A percentile compares a stretch with the other conserved stretches of the same genome.
phyloP scores from a whole-genome alignment of 2,888 invertebrate genomes.

The Limnephilus marmoratus region DNA sequence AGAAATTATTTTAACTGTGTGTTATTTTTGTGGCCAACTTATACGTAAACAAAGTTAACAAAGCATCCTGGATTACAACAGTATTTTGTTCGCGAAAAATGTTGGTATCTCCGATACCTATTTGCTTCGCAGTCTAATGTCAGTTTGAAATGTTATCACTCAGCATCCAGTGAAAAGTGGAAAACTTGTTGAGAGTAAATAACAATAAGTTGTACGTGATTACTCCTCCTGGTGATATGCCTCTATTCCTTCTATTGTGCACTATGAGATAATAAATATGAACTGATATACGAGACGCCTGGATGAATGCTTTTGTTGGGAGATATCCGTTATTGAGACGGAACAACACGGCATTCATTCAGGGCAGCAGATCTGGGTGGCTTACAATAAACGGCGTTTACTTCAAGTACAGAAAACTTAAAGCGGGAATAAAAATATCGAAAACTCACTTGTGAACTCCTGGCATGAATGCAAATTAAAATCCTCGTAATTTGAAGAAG shows the following conservation, averaged over 20 bases:
- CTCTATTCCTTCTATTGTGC: background rate
- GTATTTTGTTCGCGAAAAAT: slow-evolving; percentile 14
- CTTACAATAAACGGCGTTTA: background rate
- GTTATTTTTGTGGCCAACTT: background rate
- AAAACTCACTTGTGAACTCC: background rate
- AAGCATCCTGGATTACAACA: background rate
- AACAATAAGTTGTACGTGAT: background rate
- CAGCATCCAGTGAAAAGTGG: background rate
- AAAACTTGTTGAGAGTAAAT: background rate
- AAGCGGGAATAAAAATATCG: background rate
- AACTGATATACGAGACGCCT: slow-evolving; percentile 24
- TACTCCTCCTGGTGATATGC: background rate
- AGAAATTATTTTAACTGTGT: background rate
- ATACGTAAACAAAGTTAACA: background rate
- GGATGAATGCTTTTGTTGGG: slow-evolving; percentile 45
- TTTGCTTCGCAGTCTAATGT: slow-evolving; percentile 4
- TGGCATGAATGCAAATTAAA: background rate
- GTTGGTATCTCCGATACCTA: slow-evolving; percentile 13
- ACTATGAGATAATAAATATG: slow-evolving; percentile 19
- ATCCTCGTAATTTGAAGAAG: background rate
- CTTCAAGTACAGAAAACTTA: background rate
- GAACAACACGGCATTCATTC: slow-evolving; percentile 40
- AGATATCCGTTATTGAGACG: slow-evolving; percentile 18
- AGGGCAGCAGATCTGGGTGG: slow-evolving; percentile 19
- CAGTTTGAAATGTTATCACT: slow-evolving; percentile 41